A percentile compares a stretch with the other conserved stretches of the same genome.
Conservation (phyloP, 2,113 vertebrate genomes). For the Neogale vison region DNA sequence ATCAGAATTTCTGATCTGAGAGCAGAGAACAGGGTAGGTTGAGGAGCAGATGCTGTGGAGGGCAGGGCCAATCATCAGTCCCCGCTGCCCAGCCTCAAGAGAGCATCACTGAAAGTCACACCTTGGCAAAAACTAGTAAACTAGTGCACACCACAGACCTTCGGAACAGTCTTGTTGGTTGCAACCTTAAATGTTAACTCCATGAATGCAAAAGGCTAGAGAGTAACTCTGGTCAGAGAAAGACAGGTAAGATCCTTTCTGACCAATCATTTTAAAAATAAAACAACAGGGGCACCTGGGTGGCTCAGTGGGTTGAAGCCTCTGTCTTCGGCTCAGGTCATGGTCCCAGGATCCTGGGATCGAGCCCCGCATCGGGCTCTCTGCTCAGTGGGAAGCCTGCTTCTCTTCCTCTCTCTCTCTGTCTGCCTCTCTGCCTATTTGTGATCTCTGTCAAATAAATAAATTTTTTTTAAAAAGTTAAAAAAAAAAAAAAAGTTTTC, state of each 20-base stretch:
- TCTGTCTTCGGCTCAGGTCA: too few relatives aligned
- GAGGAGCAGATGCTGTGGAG: neutral
- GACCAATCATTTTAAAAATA: neutral
- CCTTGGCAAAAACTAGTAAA: constrained; percentile 31
- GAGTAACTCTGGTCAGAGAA: neutral
- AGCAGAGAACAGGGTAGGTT: neutral
- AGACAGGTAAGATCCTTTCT: neutral
- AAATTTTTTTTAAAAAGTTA: too few relatives aligned
- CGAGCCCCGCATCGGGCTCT: too few relatives aligned
- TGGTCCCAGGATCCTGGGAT: too few relatives aligned
- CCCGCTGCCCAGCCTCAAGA: neutral
- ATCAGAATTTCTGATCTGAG: neutral
- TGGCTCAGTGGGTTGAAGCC: too few relatives aligned
- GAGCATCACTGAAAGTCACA: neutral
- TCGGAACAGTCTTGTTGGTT: neutral
- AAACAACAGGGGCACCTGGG: neutral
- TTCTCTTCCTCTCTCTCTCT: too few relatives aligned
- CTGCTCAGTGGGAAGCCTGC: too few relatives aligned
- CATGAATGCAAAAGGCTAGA: constrained; percentile 4
- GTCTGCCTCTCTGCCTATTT: too few relatives aligned
- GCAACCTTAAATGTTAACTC: constrained; percentile 11
- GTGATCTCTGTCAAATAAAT: too few relatives aligned
- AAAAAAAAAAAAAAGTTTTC: neutral
- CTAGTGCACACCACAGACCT: neutral
- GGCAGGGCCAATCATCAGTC: neutral